Conservation (phyloP, 2,888 invertebrate species). For the Dermolepida albohirtum region DNA sequence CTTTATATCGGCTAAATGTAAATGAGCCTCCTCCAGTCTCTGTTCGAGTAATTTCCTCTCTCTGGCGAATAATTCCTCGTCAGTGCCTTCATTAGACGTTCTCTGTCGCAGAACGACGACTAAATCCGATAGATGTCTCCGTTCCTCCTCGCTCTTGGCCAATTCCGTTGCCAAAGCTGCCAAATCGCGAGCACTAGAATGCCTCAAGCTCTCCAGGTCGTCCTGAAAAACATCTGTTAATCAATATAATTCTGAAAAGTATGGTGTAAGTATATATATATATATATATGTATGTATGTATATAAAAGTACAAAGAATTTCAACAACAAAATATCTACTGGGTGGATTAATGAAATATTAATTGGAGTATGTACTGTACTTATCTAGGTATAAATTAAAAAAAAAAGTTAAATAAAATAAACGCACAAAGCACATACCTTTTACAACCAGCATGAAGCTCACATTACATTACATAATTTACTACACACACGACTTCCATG, state of each 20-base stretch:
- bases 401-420: constrained; percentile 40
- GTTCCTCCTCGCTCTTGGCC: constrained; percentile 81
- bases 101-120: constrained; percentile 70
- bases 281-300: background rate
- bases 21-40: constrained; percentile 84
- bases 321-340: constrained; percentile 1
- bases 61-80: constrained; percentile 70
- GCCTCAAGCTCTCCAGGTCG: constrained; percentile 80
- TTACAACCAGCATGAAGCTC: constrained; percentile 58
- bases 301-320: background rate
- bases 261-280: constrained; percentile 20
- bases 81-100: constrained; percentile 64
- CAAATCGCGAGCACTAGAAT: constrained; percentile 79
- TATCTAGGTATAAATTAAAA: background rate
- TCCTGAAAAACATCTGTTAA: constrained; percentile 68
- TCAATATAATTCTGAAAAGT: background rate
- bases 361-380: too few relatives aligned
- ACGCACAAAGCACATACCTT: constrained; percentile 64
- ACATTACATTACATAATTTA: constrained; percentile 51
- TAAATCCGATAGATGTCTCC: constrained; percentile 76
- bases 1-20: constrained; percentile 90
- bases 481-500: constrained; percentile 42
- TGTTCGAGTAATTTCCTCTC: constrained; percentile 78
- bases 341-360: background rate
- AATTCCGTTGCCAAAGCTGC: constrained; percentile 76